Evolutionary conservation across 2,888 invertebrate genomes (phyloP).

Genomic region (Meghimatium bilineatum): DNA sequence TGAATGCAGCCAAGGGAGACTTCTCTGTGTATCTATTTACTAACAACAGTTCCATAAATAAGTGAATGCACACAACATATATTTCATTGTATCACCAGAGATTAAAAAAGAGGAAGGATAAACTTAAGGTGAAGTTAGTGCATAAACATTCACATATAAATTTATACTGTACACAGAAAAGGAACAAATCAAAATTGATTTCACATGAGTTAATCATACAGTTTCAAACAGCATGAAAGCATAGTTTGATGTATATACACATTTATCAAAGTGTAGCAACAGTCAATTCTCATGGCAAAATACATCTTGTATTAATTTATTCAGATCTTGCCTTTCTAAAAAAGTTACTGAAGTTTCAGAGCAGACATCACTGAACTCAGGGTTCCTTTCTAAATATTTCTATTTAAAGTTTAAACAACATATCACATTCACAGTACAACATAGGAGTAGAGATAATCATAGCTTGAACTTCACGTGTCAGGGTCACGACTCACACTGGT

Average conservation of each 20-base stretch:
- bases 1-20: neutral
- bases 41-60: neutral
- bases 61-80: constrained; percentile 18
- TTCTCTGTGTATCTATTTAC: neutral
- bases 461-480: too few relatives aligned
- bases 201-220: neutral
- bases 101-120: neutral
- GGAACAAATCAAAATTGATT: neutral
- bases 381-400: too few relatives aligned
- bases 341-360: too few relatives aligned
- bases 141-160: constrained; percentile 9
- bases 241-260: neutral
- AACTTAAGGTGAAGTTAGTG: neutral
- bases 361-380: too few relatives aligned
- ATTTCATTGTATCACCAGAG: constrained; percentile 27
- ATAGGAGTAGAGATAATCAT: too few relatives aligned
- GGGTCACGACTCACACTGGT: too few relatives aligned
- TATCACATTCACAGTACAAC: too few relatives aligned
- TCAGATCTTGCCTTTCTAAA: too few relatives aligned
- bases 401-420: too few relatives aligned
- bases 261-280: neutral
- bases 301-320: too few relatives aligned
- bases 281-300: too few relatives aligned
- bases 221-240: neutral
- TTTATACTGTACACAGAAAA: constrained; percentile 1